phyloP scores from a whole-genome alignment of 2,113 vertebrate genomes.

The Hypanus sabinus region DNA sequence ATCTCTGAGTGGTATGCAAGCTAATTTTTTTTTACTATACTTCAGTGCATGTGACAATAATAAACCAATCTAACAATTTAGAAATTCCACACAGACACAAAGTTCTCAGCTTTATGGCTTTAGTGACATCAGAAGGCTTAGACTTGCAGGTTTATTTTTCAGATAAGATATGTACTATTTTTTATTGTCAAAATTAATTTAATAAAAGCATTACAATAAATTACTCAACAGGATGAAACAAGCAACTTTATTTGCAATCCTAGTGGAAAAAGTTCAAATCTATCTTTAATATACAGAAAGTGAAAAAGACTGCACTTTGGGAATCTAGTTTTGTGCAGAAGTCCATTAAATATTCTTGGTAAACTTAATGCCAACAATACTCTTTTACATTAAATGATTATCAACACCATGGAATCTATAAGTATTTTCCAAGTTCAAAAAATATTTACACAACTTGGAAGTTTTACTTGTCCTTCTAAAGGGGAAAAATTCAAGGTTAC shows the following conservation, averaged over 20 bases:
- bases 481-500: neutral
- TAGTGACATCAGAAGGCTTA: neutral
- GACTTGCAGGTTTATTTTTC: no score
- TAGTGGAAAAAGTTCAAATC: neutral
- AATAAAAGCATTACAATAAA: neutral
- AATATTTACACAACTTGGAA: neutral
- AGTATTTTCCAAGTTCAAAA: neutral
- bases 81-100: neutral
- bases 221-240: neutral
- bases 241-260: neutral
- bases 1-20: no score
- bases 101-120: neutral
- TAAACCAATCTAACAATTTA: neutral
- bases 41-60: no score
- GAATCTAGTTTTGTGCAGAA: neutral
- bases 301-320: neutral
- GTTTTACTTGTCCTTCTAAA: neutral
- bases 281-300: neutral
- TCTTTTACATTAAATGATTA: neutral
- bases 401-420: neutral
- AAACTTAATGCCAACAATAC: neutral
- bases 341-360: neutral
- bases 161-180: neutral
- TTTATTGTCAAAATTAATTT: neutral
- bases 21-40: no score